Evolutionary conservation across 2,888 invertebrate species (phyloP).

Genomic region (Orchestes rusci): DNA sequence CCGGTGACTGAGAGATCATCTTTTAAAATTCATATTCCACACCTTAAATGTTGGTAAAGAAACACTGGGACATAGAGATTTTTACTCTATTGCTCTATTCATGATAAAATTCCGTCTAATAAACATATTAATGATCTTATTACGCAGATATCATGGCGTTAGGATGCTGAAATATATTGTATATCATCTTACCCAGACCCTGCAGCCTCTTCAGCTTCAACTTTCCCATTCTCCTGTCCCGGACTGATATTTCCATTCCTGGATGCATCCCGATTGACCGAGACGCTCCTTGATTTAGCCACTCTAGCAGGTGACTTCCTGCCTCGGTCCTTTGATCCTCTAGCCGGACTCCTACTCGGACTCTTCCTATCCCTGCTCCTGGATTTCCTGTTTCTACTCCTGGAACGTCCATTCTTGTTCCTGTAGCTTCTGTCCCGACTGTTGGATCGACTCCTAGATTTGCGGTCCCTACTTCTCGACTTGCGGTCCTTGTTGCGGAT

Average conservation of each 20-base stretch:
- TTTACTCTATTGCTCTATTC: no score
- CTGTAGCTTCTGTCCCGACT: conserved; percentile 30
- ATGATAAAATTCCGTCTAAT: no score
- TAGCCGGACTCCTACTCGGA: conserved; percentile 22
- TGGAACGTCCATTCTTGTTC: conserved; percentile 31
- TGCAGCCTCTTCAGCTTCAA: conserved; percentile 7
- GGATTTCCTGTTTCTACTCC: conserved; percentile 25
- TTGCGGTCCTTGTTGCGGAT: conserved; percentile 25
- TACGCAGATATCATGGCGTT: no score
- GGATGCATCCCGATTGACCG: conserved; percentile 34
- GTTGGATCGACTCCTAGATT: conserved; percentile 14
- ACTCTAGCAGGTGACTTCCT: conserved; percentile 22
- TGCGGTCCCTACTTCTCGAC: conserved; percentile 29
- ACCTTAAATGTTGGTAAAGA: no score
- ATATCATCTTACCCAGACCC: no score
- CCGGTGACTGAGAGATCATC: no score
- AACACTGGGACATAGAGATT: no score
- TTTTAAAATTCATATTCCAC: no score
- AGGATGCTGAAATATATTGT: no score
- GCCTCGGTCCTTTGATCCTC: conserved; percentile 27
- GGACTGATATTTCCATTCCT: conserved; percentile 42
- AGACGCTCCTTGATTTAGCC: conserved; percentile 20
- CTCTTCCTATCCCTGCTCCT: conserved; percentile 27
- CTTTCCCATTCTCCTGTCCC: conserved; percentile 22
- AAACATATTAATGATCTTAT: no score